Conservation (phyloP, 2,888 invertebrate genomes). For the Pocota personata region DNA sequence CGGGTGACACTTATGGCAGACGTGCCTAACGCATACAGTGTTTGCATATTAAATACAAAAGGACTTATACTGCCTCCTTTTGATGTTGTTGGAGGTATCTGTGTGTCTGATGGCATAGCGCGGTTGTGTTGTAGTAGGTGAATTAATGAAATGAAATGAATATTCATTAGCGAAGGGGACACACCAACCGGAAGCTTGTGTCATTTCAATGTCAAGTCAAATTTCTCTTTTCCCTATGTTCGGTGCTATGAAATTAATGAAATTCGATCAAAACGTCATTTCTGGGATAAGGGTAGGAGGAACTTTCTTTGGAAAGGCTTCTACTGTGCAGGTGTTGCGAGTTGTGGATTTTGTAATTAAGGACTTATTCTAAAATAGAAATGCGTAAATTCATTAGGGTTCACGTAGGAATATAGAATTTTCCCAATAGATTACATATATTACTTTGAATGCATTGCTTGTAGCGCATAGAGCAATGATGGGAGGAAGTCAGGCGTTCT, state of each 20-base stretch:
- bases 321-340: conserved; percentile 26
- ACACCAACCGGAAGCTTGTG: conserved; percentile 62
- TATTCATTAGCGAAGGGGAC: conserved; percentile 58
- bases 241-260: conserved; percentile 23
- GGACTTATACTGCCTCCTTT: conserved; percentile 27
- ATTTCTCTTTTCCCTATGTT: conserved; percentile 19
- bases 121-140: conserved; percentile 49
- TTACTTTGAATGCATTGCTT: too few relatives aligned
- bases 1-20: conserved; percentile 53
- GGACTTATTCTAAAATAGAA: background rate
- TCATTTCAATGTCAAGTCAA: conserved; percentile 69
- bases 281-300: background rate
- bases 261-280: conserved; percentile 49
- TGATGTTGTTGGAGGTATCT: conserved; percentile 3
- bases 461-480: too few relatives aligned
- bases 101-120: background rate
- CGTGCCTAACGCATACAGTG: conserved; percentile 50
- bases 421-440: too few relatives aligned
- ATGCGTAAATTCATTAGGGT: background rate
- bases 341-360: background rate
- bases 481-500: too few relatives aligned
- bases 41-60: conserved; percentile 52
- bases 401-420: too few relatives aligned
- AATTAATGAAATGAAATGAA: conserved; percentile 67
- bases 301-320: conserved; percentile 14